Evolutionary conservation across 1,140 invertebrate genomes (phyloP), one percentile per base, ranked within the genome.

Genomic region (Drosophila nasuta): DNA sequence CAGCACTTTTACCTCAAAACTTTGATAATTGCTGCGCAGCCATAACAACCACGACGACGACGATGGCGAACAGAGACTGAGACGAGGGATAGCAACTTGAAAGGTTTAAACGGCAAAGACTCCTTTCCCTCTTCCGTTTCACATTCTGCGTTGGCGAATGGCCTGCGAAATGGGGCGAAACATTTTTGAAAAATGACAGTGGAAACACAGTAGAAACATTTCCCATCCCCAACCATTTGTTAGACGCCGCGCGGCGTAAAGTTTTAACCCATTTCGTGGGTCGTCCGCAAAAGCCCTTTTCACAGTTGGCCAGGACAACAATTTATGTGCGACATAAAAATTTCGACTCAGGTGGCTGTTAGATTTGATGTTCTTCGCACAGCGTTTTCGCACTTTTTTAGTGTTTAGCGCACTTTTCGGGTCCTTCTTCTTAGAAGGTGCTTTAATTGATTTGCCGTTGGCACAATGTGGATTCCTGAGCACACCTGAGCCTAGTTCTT

Each of bases 241-340:
- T n/a, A 56, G 60, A 64, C 28, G 48, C 10, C 25, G 38, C 30
- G 38, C 56, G 58, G 57, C 56, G 49, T 10, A 63, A 77, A 77
- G 38, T 77, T 77, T 77, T 64, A 56, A 68, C 57, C 59, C 73
- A 73, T 73, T 68, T 73, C 35, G 38, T 15, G 45, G 35, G 52
- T 56, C 30, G 52, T 56, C 30, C 62, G 43, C 38, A 38, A 38
- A 25, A 20, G 45, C 52, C 57, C 71, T 57, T 74, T 74, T 74
- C 38, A 74, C 13, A 69, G 54, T 51, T 45, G 64, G 49, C 70
- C 60, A 25, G 62, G 45, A 28, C 63, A 71, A 43, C 49, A 89
- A 88, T 88, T 88, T 87, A 88, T 88, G 77, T 76, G 78, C 72
- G 43, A 76, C 71, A 89, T 89, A 81, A 87, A 83, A 81, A 89